Evolutionary conservation across 2,888 invertebrate genomes (phyloP), one percentile per base, ranked within the genome.

Genomic region (Mellilla xanthometata): DNA sequence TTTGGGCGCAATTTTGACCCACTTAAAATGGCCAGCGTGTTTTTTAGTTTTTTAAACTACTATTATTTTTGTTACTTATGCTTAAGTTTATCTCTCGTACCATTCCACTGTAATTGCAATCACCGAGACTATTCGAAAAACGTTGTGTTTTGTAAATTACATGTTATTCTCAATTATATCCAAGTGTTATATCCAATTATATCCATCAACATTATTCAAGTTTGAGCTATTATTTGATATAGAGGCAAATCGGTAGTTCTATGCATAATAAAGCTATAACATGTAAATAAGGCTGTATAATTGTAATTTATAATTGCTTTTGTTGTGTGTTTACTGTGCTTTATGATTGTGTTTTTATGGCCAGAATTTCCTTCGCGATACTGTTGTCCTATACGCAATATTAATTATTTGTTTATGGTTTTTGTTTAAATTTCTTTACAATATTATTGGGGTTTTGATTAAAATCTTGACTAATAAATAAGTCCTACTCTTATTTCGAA

Each of bases 61-160:
- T n/a, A n/a, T 19, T 1, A 1, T 19, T 19, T 1, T 3, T 19
- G 15, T 19, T 19, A 19, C 24, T 7, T n/a, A 36, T 42, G 39
- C 42, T 31, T 6, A 5, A 26, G 32, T 19, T 11, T 39, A 1
- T 13, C 2, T 13, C 13, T 36, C 29, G 10, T 1, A 44, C 26
- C 31, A 41, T 27, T 7, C 9, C 26, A 62, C 65, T 72, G 72
- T 78, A 74, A 72, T 73, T 72, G 59, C 46, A 61, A 66, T 74
- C 73, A 74, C 76, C 69, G 73, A 78, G 76, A 81, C 74, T 64
- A 70, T 58, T 68, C 58, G 58, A 72, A 76, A 74, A 76, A 66
- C 62, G 65, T 61, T 66, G 69, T 72, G 65, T 76, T 78, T 72
- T 67, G 70, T 67, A 69, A 70, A 73, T 70, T 71, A 69, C 68